A percentile compares a stretch with the other conserved stretches of the same genome.
phyloP scores from a whole-genome alignment of 1,140 invertebrate genomes.

The Hyphantria cunea region DNA sequence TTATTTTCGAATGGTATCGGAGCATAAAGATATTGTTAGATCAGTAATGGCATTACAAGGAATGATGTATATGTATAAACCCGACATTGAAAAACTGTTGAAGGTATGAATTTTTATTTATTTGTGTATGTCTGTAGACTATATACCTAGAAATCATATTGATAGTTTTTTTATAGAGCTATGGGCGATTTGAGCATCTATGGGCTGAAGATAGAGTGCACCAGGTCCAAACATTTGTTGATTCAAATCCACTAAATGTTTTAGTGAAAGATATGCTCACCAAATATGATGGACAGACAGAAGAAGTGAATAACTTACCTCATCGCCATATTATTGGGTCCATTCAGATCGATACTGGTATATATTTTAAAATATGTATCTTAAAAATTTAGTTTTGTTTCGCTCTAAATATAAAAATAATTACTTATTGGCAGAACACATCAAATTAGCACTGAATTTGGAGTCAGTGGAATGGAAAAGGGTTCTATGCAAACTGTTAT shows the following conservation, averaged over 20 bases:
- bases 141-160: no score
- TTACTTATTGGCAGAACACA: conserved; percentile 80
- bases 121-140: no score
- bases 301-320: conserved; percentile 85
- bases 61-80: conserved; percentile 84
- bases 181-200: conserved; percentile 84
- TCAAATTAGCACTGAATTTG: conserved; percentile 86
- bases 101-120: no score
- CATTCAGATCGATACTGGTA: conserved; percentile 86
- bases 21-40: conserved; percentile 91
- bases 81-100: conserved; percentile 83
- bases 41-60: conserved; percentile 88
- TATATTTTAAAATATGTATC: not conserved
- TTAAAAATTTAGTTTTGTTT: no score
- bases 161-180: no score
- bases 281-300: conserved; percentile 86
- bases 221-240: conserved; percentile 86
- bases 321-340: conserved; percentile 85
- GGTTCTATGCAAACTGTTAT: conserved; percentile 84
- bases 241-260: conserved; percentile 86
- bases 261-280: conserved; percentile 89
- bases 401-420: not conserved
- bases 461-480: conserved; percentile 86
- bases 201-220: conserved; percentile 88
- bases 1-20: conserved; percentile 88